Percentiles rank a stretch among this genome's conserved stretches.
These are phyloP conservation scores for Rhyacophila brunnea DNA, from an alignment of 1,140 invertebrate genomes.

Conservation along the genomic window DNA sequence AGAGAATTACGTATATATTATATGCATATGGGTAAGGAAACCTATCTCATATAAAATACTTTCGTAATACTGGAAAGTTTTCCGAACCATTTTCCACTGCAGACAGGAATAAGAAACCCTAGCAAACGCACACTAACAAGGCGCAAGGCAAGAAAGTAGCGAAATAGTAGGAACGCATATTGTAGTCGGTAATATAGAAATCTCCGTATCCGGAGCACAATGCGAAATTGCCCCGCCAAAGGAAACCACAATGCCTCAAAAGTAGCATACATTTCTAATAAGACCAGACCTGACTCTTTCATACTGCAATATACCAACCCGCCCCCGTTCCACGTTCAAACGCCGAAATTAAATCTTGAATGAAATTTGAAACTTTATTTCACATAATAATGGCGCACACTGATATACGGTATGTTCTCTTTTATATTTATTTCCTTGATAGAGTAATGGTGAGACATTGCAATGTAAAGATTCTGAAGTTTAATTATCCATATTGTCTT, in stretches of 20 bases:
- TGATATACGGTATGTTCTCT: neutral
- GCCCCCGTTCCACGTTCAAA: constrained; percentile 16
- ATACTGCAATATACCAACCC: constrained; percentile 16
- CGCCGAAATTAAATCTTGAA: constrained; percentile 49
- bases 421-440: no score
- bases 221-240: constrained; percentile 27
- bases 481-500: no score
- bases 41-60: no score
- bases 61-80: no score
- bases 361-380: constrained; percentile 47
- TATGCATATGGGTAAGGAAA: no score
- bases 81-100: no score
- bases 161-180: neutral
- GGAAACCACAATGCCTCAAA: constrained; percentile 31
- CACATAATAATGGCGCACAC: constrained; percentile 31
- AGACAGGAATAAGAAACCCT: constrained; percentile 12
- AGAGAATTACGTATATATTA: no score
- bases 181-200: neutral
- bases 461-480: no score
- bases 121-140: neutral
- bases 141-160: no score
- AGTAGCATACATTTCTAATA: constrained; percentile 34
- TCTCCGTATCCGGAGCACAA: constrained; percentile 1
- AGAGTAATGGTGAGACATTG: no score
- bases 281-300: constrained; percentile 13